Percentiles rank a stretch among this genome's conserved stretches.
phyloP scores from a whole-genome alignment of 2,888 invertebrate genomes.

The Agriopis leucophaearia region DNA sequence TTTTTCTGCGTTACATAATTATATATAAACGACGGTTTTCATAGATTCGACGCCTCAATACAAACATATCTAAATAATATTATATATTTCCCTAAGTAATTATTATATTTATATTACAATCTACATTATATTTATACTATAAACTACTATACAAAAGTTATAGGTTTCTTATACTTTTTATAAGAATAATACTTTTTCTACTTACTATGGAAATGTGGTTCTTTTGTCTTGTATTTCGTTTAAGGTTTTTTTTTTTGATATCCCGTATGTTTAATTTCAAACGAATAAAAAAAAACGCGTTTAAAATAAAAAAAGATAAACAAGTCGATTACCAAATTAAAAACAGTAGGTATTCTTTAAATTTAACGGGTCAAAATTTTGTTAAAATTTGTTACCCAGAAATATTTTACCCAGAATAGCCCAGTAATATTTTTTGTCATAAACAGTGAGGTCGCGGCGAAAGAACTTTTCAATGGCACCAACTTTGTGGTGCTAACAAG shows the following conservation, averaged over 20 bases:
- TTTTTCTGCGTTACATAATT: not conserved
- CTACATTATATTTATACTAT: conserved; percentile 21
- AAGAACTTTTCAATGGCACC: too few species aligned
- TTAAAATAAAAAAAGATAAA: too few species aligned
- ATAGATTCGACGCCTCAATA: conserved; percentile 56
- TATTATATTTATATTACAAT: conserved; percentile 5
- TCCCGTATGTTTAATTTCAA: too few species aligned
- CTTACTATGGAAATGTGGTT: conserved; percentile 56
- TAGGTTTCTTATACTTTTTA: conserved; percentile 46
- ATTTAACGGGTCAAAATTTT: too few species aligned
- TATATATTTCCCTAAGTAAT: conserved; percentile 14
- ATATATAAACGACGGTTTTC: conserved; percentile 52
- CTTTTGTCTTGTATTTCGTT: conserved; percentile 30
- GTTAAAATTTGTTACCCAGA: too few species aligned
- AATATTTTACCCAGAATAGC: too few species aligned
- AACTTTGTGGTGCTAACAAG: too few species aligned
- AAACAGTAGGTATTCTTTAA: too few species aligned
- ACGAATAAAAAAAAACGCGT: too few species aligned
- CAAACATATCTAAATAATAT: conserved; percentile 44
- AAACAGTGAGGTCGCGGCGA: too few species aligned
- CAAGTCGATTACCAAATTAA: too few species aligned
- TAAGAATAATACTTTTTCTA: conserved; percentile 38
- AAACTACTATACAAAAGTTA: conserved; percentile 46
- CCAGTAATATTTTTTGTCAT: too few species aligned
- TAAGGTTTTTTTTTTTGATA: conserved; percentile 1